phyloP scores from a whole-genome alignment of 2,888 invertebrate species.

The Cyaniris semiargus region DNA sequence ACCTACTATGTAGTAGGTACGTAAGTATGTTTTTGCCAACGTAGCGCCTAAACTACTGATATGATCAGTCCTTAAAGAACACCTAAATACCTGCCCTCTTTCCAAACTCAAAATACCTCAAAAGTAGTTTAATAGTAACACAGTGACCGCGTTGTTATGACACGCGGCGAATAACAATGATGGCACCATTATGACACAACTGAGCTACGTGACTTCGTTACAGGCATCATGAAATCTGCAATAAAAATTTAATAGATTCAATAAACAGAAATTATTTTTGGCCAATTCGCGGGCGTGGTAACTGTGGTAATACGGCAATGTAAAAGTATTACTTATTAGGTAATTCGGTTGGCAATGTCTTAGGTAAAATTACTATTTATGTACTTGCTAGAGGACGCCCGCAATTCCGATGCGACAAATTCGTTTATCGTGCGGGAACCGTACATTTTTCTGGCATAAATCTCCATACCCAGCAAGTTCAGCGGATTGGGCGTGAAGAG shows the following conservation, averaged over 20 bases:
- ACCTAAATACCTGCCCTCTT: background rate
- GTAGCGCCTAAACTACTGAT: background rate
- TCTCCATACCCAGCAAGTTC: no score
- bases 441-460: no score
- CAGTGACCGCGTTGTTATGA: background rate
- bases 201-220: slow-evolving; percentile 9
- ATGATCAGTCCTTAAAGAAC: background rate
- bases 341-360: no score
- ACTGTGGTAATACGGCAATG: background rate
- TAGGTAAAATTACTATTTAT: no score
- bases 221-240: background rate
- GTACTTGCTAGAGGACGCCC: no score
- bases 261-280: slow-evolving; percentile 8
- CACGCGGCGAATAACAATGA: background rate
- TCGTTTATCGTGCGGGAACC: no score
- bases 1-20: no score
- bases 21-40: no score
- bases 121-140: background rate
- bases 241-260: background rate
- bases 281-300: background rate
- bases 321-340: no score
- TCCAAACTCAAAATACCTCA: background rate
- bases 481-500: no score
- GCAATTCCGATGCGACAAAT: no score
- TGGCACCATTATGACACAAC: slow-evolving; percentile 12